Conservation (phyloP, 1,140 invertebrate species). For the Armadillidium nasatum region DNA sequence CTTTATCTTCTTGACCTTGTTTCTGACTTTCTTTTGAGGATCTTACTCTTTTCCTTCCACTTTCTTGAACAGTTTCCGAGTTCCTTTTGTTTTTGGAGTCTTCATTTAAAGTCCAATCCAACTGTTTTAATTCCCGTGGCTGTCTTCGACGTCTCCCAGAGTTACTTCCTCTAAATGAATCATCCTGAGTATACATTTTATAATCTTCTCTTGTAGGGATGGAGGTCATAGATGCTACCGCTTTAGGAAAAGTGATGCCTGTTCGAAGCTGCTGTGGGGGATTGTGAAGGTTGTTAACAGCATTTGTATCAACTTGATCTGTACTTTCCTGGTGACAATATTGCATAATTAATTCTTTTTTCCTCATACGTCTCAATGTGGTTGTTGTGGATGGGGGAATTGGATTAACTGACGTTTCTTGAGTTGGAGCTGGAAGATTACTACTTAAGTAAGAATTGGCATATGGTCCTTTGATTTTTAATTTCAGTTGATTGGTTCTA, state of each 20-base stretch:
- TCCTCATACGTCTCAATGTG: constrained; percentile 75
- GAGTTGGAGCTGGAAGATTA: constrained; percentile 37
- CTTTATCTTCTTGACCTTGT: constrained; percentile 45
- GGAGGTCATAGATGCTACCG: constrained; percentile 75
- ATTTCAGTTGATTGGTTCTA: constrained; percentile 68
- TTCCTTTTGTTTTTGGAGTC: constrained; percentile 48
- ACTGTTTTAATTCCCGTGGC: constrained; percentile 30
- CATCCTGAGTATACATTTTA: constrained; percentile 48
- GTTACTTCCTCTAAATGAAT: constrained; percentile 51
- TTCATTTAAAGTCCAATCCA: constrained; percentile 40
- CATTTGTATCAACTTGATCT: constrained; percentile 25
- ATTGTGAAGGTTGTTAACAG: constrained; percentile 48
- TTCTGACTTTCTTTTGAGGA: constrained; percentile 25
- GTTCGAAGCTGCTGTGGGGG: constrained; percentile 63
- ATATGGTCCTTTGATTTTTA: constrained; percentile 82
- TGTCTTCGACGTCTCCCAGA: constrained; percentile 55
- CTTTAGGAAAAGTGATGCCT: constrained; percentile 77
- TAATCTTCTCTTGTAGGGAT: constrained; percentile 79
- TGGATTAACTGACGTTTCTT: constrained; percentile 37
- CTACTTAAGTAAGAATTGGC: constrained; percentile 44
- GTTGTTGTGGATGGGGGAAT: constrained; percentile 57
- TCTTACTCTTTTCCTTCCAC: constrained; percentile 42
- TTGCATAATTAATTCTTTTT: constrained; percentile 76
- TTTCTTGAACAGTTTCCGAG: constrained; percentile 41
- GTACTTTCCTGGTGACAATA: constrained; percentile 63